Evolutionary conservation across 2,888 invertebrate genomes (phyloP).

Genomic region (Pseudoips prasinana): DNA sequence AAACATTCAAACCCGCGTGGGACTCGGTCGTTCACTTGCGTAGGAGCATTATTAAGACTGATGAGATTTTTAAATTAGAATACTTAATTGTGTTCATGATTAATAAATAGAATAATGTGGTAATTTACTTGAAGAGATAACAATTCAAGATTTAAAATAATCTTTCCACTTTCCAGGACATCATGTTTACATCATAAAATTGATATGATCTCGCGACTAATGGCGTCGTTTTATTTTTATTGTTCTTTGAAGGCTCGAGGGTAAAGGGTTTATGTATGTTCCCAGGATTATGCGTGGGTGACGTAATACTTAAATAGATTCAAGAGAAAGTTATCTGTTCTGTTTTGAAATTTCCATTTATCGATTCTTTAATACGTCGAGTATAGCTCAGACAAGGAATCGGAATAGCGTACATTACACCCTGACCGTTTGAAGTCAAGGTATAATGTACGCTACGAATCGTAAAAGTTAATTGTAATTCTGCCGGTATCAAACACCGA

Average conservation of each 20-base stretch:
- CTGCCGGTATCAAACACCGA: constrained; percentile 42
- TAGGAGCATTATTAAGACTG: no score
- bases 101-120: no score
- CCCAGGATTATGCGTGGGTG: constrained; percentile 16
- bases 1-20: constrained; percentile 31
- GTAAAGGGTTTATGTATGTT: constrained; percentile 4
- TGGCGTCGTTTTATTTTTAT: constrained; percentile 12
- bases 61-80: no score
- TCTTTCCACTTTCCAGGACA: constrained; percentile 6
- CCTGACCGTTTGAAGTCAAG: constrained; percentile 37
- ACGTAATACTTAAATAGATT: constrained; percentile 22
- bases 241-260: constrained; percentile 9
- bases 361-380: no score
- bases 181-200: constrained; percentile 6
- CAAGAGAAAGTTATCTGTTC: no score
- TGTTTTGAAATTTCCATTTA: constrained; percentile 7
- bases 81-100: no score
- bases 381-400: constrained; percentile 21
- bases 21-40: constrained; percentile 40
- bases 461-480: constrained; percentile 61
- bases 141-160: no score
- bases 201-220: constrained; percentile 13
- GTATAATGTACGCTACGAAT: constrained; percentile 33
- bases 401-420: constrained; percentile 28
- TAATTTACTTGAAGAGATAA: no score